Conservation (phyloP, 2,113 vertebrate genomes). For the Heloderma charlesbogerti region DNA sequence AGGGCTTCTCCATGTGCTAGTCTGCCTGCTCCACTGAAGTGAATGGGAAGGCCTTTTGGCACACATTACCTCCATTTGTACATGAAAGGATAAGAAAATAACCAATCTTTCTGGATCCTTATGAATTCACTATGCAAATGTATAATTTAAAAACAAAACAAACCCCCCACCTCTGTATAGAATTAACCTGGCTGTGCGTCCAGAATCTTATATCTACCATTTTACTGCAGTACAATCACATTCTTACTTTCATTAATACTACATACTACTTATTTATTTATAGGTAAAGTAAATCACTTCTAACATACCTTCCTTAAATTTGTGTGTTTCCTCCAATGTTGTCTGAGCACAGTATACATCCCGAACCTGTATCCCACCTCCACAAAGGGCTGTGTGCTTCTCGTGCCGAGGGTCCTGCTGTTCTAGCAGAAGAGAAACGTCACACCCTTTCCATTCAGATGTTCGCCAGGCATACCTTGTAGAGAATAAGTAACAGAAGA, state of each 20-base stretch:
- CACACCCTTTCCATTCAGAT: constrained; percentile 92
- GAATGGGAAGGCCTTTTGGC: background rate
- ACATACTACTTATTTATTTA: background rate
- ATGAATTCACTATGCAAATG: background rate
- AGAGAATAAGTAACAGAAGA: constrained; percentile 33
- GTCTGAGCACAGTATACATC: constrained; percentile 90
- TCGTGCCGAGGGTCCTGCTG: constrained; percentile 78
- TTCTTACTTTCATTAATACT: fast-evolving
- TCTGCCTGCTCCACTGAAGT: background rate
- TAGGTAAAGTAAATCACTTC: background rate
- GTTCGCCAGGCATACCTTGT: constrained; percentile 91
- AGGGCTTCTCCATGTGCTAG: background rate
- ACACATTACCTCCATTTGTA: background rate
- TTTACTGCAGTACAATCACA: background rate
- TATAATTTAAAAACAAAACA: background rate
- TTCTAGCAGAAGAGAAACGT: constrained; percentile 84
- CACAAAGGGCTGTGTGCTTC: constrained; percentile 81
- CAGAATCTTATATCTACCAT: fast-evolving
- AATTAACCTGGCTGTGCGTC: fast-evolving
- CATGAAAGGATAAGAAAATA: background rate
- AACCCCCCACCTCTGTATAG: background rate
- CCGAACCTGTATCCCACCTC: constrained; percentile 91
- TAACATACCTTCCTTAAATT: constrained; percentile 85
- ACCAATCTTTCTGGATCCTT: background rate
- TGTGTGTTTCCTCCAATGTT: constrained; percentile 64